Evolutionary conservation across 2,113 vertebrate genomes (phyloP).

Genomic region (Ailurus styani): DNA sequence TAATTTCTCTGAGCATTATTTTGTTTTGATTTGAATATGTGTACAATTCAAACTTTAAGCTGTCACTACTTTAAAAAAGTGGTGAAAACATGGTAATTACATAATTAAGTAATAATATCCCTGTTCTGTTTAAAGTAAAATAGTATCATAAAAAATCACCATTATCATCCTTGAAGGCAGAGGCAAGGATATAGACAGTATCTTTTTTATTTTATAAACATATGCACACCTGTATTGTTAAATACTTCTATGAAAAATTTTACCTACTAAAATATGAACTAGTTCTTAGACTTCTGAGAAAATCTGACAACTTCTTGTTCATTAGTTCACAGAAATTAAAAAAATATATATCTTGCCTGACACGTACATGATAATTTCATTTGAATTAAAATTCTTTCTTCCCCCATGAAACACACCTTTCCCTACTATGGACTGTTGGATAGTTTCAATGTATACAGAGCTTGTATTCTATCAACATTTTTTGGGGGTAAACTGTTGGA

Average conservation of each 20-base stretch:
- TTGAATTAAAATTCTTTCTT: neutral
- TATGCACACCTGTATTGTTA: neutral
- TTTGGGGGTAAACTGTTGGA: neutral
- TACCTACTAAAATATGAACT: neutral
- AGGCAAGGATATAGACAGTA: neutral
- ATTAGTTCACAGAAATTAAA: neutral
- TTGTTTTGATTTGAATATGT: constrained; percentile 48
- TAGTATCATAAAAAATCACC: neutral
- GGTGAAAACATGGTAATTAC: constrained; percentile 16
- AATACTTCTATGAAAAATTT: neutral
- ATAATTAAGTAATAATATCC: constrained; percentile 34
- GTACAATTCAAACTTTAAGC: constrained; percentile 21
- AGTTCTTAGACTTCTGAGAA: neutral
- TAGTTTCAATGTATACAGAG: neutral
- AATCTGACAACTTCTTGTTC: neutral
- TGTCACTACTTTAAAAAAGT: constrained; percentile 15
- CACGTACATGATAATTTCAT: neutral
- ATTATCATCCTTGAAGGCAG: neutral
- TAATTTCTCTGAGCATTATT: constrained; percentile 1
- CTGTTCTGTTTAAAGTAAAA: neutral
- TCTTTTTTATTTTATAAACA: neutral
- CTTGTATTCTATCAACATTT: neutral
- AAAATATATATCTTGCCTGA: neutral
- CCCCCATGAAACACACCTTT: neutral
- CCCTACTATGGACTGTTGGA: neutral